Percentiles rank a stretch among this genome's conserved stretches.
Evolutionary conservation across 1,140 invertebrate species (phyloP).

Genomic region (Pollicipes pollicipes): DNA sequence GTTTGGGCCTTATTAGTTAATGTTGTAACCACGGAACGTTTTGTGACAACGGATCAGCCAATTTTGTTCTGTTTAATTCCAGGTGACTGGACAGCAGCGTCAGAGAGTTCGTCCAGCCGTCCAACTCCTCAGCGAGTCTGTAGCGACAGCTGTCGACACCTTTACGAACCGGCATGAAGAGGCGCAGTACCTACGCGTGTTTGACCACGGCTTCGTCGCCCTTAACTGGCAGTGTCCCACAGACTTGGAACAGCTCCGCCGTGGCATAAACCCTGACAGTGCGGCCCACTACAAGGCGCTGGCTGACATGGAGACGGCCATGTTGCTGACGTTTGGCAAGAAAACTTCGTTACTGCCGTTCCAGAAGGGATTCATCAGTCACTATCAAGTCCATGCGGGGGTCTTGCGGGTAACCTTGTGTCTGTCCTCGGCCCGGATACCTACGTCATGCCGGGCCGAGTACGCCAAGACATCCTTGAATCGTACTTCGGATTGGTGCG

Average conservation of each 20-base stretch:
- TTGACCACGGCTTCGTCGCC: background rate
- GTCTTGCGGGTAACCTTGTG: background rate
- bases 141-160: background rate
- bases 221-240: background rate
- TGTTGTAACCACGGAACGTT: no score
- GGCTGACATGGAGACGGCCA: background rate
- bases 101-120: background rate
- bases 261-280: background rate
- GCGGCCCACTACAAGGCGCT: background rate
- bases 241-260: background rate
- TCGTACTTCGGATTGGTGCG: background rate
- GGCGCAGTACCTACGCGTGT: background rate
- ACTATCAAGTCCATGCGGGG: background rate
- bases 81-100: background rate
- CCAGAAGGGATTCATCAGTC: background rate
- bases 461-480: background rate
- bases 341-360: background rate
- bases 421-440: background rate
- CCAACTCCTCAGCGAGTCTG: background rate
- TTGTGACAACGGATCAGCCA: no score
- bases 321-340: background rate
- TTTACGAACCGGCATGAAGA: background rate
- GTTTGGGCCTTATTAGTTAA: no score
- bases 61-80: background rate
- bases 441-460: background rate